Base-by-base conservation (phyloP, 2,888 invertebrate genomes). In the Meteorus colon region DNA sequence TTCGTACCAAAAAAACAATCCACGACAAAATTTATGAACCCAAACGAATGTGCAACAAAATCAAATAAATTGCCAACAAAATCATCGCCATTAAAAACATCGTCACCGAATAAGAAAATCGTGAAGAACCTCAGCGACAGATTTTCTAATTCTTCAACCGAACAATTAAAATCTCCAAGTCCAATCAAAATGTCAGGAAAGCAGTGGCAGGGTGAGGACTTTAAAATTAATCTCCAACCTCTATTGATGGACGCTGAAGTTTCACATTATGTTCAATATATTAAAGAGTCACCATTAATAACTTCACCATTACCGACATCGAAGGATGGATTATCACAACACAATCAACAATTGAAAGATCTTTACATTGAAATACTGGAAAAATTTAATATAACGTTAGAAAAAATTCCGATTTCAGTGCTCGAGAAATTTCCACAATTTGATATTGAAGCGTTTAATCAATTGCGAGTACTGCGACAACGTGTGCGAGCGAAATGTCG, bases 361-460 rank as follows among this genome's bases (percentile, higher is more conserved):
- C 90, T 92, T 78, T 93, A 80, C 24, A 90, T 92, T 79, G 91
- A 93, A 82, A 85, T 94, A 55, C 87, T 94, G 83, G 94, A 94
- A 82, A 94, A 93, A 88, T 92, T 93, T 82, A 92, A 91, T 78
- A 89, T 89, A 29, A 92, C 93, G 0, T 91, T 94, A 80, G 92
- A 93, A 81, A 92, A 92, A 88, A 92, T 94, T 81, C 94, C 94
- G 1, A 89, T 92, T 16, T 90, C 91, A 78, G 91, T 93, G 59
- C 92, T 93, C 79, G 91, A 91, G 81, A 91, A 92, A 79, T 92
- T 94, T 72, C 92, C 92, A 2, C 92, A 93, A 0, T 94, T 93
- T 84, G 91, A 93, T 81, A 87, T 88, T 27, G 90, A 89, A 60
- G 91, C 91, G 8, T 94, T 92, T 84, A 87, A 90, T 1, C 92